phyloP scores from a whole-genome alignment of 2,797 vertebrate species.

The Serranus cabrilla region DNA sequence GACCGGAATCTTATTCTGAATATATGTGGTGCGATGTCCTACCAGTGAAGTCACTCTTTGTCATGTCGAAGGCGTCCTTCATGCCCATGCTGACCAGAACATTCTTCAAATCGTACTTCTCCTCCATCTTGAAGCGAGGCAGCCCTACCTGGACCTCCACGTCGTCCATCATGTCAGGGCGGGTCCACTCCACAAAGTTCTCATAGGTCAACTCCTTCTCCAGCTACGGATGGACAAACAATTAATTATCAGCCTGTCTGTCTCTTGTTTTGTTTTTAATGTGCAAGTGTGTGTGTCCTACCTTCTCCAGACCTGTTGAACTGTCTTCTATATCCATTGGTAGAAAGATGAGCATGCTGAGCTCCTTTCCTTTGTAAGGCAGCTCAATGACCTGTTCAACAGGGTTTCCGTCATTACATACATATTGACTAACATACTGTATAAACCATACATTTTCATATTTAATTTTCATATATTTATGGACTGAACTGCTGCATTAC shows the following conservation, averaged over 20 bases:
- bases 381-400: conserved; percentile 88
- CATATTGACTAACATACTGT: not conserved
- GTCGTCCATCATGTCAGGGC: conserved; percentile 85
- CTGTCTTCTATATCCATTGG: conserved; percentile 81
- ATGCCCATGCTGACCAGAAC: conserved; percentile 90
- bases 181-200: conserved; percentile 89
- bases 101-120: conserved; percentile 87
- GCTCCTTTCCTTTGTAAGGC: conserved; percentile 85
- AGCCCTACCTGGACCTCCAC: conserved; percentile 84
- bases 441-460: too few relatives aligned
- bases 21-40: not conserved
- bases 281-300: conserved; percentile 62
- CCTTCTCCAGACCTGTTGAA: conserved; percentile 88
- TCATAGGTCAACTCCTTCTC: conserved; percentile 88
- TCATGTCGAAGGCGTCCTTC: conserved; percentile 85
- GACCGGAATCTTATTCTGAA: not conserved
- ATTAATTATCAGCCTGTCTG: not conserved
- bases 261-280: not conserved
- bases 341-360: conserved; percentile 92
- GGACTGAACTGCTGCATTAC: conserved; percentile 38
- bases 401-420: conserved; percentile 10
- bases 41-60: conserved; percentile 87
- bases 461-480: too few relatives aligned
- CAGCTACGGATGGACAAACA: conserved; percentile 80
- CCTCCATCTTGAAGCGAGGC: conserved; percentile 91